phyloP scores from a whole-genome alignment of 2,888 invertebrate genomes.

The Drosophila birchii region DNA sequence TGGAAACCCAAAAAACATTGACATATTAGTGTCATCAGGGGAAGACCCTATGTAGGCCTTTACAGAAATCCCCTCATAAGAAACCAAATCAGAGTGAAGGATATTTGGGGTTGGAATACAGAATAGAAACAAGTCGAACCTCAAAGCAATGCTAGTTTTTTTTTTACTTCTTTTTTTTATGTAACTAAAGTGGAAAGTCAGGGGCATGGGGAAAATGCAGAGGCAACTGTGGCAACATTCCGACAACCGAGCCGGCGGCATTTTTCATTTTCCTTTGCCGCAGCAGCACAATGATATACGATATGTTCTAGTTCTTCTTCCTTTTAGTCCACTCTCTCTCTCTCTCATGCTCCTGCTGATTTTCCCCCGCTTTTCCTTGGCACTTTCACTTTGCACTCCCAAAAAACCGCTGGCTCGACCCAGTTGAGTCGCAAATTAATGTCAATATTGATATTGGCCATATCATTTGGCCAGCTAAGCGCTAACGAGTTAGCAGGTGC shows the following conservation, averaged over 20 bases:
- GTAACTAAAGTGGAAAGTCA: not conserved
- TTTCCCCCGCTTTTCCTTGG: constrained; percentile 4
- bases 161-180: not conserved
- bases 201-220: constrained; percentile 5
- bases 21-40: constrained; percentile 5
- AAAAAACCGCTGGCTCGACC: constrained; percentile 9
- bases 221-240: constrained; percentile 56
- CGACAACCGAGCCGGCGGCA: constrained; percentile 35
- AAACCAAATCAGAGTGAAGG: not conserved
- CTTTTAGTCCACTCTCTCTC: constrained; percentile 6
- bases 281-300: constrained; percentile 62
- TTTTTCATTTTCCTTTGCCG: constrained; percentile 31
- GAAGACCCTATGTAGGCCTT: not conserved
- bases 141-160: constrained; percentile 9
- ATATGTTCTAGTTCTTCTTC: constrained; percentile 50
- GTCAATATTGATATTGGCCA: constrained; percentile 76
- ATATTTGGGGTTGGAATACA: not conserved
- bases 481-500: constrained; percentile 67
- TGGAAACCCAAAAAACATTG: not conserved
- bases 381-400: constrained; percentile 60
- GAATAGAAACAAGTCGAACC: constrained; percentile 32
- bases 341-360: not conserved
- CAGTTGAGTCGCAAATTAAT: constrained; percentile 69
- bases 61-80: no score
- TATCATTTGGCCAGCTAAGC: constrained; percentile 65